Conservation (phyloP, 1,140 invertebrate genomes). For the Saccostrea glomerata region DNA sequence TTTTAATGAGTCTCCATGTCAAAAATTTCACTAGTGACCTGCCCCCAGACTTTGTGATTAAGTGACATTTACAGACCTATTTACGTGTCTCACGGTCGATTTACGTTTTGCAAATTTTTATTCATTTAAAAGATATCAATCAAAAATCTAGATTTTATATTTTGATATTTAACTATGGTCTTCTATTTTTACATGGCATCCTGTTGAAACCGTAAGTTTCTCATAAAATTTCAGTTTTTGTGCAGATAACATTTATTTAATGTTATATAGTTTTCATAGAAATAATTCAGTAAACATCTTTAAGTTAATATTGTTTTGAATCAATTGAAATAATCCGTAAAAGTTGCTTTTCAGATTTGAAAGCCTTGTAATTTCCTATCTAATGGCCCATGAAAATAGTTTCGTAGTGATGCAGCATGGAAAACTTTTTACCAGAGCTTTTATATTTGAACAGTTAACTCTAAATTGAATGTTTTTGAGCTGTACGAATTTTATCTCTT, state of each 20-base stretch:
- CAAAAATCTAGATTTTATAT: not conserved
- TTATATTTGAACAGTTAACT: conserved; percentile 5
- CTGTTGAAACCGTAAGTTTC: not conserved
- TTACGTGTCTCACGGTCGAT: conserved; percentile 3
- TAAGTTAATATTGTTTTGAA: conserved; percentile 8
- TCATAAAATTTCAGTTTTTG: not conserved
- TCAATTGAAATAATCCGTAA: not conserved
- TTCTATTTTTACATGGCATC: not conserved
- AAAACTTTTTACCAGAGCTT: not conserved
- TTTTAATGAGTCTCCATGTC: conserved; percentile 19
- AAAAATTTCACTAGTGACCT: conserved; percentile 18
- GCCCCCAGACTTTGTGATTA: not conserved
- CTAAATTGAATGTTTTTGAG: conserved; percentile 20
- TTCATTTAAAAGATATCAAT: conserved; percentile 1
- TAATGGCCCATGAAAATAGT: conserved; percentile 29
- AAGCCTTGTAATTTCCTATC: conserved; percentile 21
- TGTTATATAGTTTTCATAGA: not conserved
- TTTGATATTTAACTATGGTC: not conserved
- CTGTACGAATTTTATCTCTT: conserved; percentile 9
- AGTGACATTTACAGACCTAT: not conserved
- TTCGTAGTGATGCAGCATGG: conserved; percentile 9
- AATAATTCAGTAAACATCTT: not conserved
- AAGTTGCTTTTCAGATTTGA: conserved; percentile 12
- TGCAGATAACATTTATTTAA: not conserved
- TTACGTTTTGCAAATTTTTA: not conserved